These are phyloP conservation scores for Agrotis clavis DNA, from an alignment of 2,888 invertebrate genomes.

Conservation along the genomic window DNA sequence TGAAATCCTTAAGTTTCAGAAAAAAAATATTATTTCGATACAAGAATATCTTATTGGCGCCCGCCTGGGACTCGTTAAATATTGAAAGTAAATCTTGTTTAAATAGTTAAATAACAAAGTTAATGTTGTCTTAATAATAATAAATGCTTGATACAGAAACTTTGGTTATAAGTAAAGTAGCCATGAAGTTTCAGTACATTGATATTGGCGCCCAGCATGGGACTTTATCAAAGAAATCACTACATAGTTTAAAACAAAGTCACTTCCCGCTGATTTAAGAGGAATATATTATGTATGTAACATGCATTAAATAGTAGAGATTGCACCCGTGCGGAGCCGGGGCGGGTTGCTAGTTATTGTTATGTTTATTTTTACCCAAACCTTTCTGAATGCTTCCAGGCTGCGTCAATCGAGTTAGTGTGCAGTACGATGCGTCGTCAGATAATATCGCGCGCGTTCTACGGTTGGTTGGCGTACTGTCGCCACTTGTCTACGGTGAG, in stretches of 20 bases:
- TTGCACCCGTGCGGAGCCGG: no score
- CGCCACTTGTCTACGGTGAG: slow-evolving; percentile 97
- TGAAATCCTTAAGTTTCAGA: no score
- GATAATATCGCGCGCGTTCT: slow-evolving; percentile 98
- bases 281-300: no score
- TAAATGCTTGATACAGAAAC: no score
- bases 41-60: not conserved
- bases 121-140: not conserved
- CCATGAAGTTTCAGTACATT: not conserved
- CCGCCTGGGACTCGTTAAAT: not conserved
- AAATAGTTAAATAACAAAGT: not conserved
- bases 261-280: no score
- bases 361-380: no score
- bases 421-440: slow-evolving; percentile 98
- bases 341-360: no score
- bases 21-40: no score
- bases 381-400: slow-evolving; percentile 73
- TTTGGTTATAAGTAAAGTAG: not conserved
- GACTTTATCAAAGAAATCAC: not conserved
- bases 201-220: slow-evolving; percentile 18
- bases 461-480: slow-evolving; percentile 99
- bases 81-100: not conserved
- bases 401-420: slow-evolving; percentile 93
- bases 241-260: no score
- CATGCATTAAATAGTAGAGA: no score